phyloP scores from a whole-genome alignment of 2,113 vertebrate species.

The Centropus unirufus region DNA sequence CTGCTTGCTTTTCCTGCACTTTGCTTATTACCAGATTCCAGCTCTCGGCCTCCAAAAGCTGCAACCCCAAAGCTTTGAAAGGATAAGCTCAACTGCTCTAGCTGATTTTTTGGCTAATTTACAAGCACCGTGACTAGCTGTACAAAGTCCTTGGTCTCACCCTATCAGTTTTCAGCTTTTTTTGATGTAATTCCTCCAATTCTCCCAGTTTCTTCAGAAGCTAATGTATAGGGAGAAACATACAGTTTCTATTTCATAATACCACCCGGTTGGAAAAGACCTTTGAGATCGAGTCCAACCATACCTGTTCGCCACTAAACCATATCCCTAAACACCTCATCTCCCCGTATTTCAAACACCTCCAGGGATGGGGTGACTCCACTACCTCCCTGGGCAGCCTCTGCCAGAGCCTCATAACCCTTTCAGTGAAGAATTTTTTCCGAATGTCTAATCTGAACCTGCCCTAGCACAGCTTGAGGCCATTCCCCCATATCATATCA shows the following conservation, averaged over 20 bases:
- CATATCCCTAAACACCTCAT: no score
- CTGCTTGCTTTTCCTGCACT: background rate
- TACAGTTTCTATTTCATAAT: background rate
- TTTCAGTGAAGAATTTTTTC: no score
- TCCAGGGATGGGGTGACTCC: no score
- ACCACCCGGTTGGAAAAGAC: no score
- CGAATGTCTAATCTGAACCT: no score
- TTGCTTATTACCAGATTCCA: background rate
- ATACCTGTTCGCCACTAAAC: no score
- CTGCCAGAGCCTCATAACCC: no score
- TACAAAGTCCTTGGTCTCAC: background rate
- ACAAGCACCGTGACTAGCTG: background rate
- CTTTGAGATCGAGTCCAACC: no score
- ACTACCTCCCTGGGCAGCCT: no score
- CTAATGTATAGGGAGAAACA: background rate
- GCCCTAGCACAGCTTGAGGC: no score
- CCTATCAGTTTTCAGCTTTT: background rate
- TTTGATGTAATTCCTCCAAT: background rate
- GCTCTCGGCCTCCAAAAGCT: background rate
- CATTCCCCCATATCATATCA: no score
- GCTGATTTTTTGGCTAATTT: background rate
- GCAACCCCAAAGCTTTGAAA: background rate
- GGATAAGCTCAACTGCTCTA: background rate
- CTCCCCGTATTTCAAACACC: no score
- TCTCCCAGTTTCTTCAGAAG: background rate